A percentile compares a stretch with the other conserved stretches of the same genome.
phyloP scores from a whole-genome alignment of 2,113 vertebrate species.

The Diadophis punctatus region DNA sequence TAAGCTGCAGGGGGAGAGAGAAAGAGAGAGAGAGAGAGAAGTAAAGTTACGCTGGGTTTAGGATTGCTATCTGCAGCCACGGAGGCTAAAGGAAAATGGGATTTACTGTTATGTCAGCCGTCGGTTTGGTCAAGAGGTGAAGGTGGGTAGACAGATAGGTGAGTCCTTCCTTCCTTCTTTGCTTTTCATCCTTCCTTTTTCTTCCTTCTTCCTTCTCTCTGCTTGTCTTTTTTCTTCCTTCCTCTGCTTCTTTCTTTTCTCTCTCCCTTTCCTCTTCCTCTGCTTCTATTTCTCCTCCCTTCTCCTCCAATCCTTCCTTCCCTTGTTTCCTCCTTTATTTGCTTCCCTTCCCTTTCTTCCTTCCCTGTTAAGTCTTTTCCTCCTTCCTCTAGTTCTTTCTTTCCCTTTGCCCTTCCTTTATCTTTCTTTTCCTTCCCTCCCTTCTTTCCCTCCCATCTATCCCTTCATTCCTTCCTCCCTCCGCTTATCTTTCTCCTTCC shows the following conservation, averaged over 20 bases:
- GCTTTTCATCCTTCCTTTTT: neutral
- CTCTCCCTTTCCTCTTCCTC: neutral
- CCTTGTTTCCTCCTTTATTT: too few species aligned
- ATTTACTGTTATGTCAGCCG: neutral
- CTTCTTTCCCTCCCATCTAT: too few species aligned
- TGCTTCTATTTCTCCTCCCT: neutral
- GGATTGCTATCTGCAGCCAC: neutral
- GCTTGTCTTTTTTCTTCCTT: neutral
- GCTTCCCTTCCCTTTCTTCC: neutral
- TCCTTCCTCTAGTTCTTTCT: neutral
- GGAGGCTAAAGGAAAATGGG: neutral
- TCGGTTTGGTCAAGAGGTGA: neutral
- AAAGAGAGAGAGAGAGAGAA: accelerated
- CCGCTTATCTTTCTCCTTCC: neutral
- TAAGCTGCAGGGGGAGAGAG: conserved; percentile 63
- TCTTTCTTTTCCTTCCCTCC: too few species aligned
- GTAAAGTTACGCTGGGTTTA: neutral
- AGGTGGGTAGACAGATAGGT: neutral
- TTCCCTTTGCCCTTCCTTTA: too few species aligned
- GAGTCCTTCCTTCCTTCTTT: neutral
- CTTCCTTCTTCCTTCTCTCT: too few species aligned
- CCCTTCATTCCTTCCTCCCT: neutral
- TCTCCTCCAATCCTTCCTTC: neutral
- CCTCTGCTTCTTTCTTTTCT: neutral
- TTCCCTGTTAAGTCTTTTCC: too few species aligned